Percentiles rank a stretch among this genome's conserved stretches.
Conservation (phyloP, 2,113 vertebrate genomes). For the Tyrannus savana region DNA sequence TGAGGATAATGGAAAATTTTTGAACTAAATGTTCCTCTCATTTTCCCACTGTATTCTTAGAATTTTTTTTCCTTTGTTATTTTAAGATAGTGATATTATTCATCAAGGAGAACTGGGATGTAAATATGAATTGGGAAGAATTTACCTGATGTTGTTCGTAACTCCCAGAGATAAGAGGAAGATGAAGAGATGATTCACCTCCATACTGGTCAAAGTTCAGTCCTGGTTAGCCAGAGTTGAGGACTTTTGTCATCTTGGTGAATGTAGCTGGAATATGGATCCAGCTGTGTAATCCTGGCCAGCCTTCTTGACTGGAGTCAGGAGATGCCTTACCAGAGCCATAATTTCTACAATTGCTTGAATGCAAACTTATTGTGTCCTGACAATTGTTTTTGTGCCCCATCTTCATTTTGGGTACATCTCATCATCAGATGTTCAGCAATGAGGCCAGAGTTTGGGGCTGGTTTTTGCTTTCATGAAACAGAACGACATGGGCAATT, state of each 20-base stretch:
- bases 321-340: not conserved
- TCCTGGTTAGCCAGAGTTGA: not conserved
- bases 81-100: not conserved
- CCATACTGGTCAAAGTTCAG: not conserved
- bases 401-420: not conserved
- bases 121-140: not conserved
- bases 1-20: not conserved
- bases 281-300: not conserved
- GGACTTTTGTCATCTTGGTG: not conserved
- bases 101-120: not conserved
- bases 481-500: not conserved
- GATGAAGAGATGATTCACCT: not conserved
- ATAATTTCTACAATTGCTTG: not conserved
- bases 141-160: not conserved
- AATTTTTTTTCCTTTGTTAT: not conserved
- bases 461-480: not conserved
- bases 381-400: not conserved
- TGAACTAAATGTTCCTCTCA: not conserved
- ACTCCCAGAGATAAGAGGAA: not conserved
- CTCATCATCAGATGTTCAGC: not conserved
- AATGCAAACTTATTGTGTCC: not conserved
- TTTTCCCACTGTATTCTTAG: not conserved
- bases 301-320: not conserved
- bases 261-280: not conserved
- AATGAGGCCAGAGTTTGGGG: not conserved